phyloP scores from a whole-genome alignment of 2,888 invertebrate species.

The Timema podura region DNA sequence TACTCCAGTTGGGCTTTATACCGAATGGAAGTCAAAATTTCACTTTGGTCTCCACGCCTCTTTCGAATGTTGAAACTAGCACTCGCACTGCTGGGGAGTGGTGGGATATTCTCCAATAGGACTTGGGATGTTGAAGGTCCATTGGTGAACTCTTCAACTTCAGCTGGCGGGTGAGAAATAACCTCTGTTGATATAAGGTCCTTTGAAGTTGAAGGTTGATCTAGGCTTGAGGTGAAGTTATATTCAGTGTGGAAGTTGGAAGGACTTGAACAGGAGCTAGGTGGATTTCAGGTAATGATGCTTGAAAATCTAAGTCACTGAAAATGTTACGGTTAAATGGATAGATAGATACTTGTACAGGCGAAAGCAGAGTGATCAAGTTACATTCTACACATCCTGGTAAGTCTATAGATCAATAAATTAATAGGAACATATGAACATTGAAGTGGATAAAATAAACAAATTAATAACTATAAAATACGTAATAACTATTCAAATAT shows the following conservation, averaged over 20 bases:
- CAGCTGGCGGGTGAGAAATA: not conserved
- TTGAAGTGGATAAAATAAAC: too few species aligned
- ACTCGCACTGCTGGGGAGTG: not conserved
- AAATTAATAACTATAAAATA: too few species aligned
- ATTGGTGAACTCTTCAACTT: not conserved
- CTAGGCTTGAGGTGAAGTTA: not conserved
- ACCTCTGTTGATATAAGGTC: not conserved
- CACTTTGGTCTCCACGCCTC: not conserved
- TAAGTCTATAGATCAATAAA: too few species aligned
- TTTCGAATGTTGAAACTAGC: not conserved
- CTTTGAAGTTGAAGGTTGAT: not conserved
- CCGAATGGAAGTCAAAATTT: not conserved
- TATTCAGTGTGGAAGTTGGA: not conserved
- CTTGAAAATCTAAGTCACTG: slow-evolving; percentile 6
- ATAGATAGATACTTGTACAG: slow-evolving; percentile 14
- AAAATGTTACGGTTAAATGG: slow-evolving; percentile 15
- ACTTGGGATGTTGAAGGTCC: not conserved
- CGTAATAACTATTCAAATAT: too few species aligned
- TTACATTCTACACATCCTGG: slow-evolving; percentile 2
- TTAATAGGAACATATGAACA: too few species aligned
- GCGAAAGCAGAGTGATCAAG: slow-evolving; percentile 10
- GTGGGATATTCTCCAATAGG: not conserved
- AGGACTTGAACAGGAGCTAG: not conserved
- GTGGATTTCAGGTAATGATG: not conserved
- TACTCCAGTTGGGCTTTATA: not conserved